phyloP scores from a whole-genome alignment of 2,888 invertebrate species.

The Drosophila borborema region DNA sequence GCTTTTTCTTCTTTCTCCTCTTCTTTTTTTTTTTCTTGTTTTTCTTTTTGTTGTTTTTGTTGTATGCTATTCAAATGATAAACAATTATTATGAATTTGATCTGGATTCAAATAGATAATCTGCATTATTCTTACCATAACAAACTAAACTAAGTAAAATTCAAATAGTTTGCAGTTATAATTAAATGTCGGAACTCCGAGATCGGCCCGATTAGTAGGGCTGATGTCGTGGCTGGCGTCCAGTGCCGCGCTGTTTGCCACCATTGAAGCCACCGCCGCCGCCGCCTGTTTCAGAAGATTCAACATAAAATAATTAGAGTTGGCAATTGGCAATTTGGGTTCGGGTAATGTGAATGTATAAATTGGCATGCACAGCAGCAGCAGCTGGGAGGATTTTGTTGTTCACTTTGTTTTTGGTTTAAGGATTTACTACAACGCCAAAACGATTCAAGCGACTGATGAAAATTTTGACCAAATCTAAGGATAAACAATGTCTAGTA shows the following conservation, averaged over 20 bases:
- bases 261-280: constrained; percentile 87
- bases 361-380: constrained; percentile 45
- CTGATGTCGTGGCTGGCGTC: constrained; percentile 94
- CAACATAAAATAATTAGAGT: constrained; percentile 21
- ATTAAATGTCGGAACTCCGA: constrained; percentile 47
- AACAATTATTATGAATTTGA: constrained; percentile 7
- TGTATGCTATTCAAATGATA: neutral
- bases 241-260: constrained; percentile 93
- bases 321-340: constrained; percentile 9
- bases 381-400: constrained; percentile 29
- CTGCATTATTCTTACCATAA: constrained; percentile 62
- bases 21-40: neutral
- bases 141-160: constrained; percentile 79
- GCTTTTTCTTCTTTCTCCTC: neutral
- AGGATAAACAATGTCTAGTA: constrained; percentile 53
- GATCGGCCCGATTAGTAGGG: constrained; percentile 88
- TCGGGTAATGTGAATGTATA: neutral
- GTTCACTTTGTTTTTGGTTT: constrained; percentile 9
- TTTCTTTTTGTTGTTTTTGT: neutral
- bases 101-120: neutral
- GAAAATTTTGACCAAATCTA: constrained; percentile 79
- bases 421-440: constrained; percentile 65
- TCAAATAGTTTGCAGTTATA: constrained; percentile 78
- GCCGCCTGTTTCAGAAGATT: constrained; percentile 64
- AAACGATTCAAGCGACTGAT: constrained; percentile 52